Evolutionary conservation across 2,113 vertebrate species (phyloP).

Genomic region (Spea multiplicata): DNA sequence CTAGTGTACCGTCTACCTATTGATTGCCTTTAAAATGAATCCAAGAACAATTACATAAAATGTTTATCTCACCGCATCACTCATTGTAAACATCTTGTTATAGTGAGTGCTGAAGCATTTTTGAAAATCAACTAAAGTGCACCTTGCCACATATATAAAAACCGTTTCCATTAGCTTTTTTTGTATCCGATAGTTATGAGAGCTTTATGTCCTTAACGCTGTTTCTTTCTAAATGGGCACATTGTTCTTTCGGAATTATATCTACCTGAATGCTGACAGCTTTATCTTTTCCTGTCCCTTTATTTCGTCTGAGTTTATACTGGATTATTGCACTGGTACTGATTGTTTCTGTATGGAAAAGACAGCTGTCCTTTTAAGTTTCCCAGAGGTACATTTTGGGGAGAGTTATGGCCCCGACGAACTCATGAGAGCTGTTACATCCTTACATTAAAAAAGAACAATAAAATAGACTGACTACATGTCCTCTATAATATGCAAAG

Average conservation of each 20-base stretch:
- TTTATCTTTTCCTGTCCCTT: not conserved
- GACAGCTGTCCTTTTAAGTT: constrained; percentile 10
- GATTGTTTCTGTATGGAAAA: not conserved
- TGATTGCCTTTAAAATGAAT: constrained; percentile 18
- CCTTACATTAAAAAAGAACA: not conserved
- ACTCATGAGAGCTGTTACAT: not conserved
- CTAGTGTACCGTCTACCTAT: not conserved
- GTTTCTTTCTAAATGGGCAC: not conserved
- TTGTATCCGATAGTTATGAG: not conserved
- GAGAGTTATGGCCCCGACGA: not conserved
- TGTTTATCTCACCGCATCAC: constrained; percentile 26
- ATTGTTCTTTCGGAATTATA: not conserved
- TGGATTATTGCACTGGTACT: not conserved
- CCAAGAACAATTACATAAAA: constrained; percentile 8
- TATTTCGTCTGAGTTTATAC: not conserved
- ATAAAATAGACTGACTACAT: no score
- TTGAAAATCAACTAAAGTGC: constrained; percentile 10
- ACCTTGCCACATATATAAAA: not conserved
- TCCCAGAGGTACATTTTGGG: not conserved
- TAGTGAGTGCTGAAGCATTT: not conserved
- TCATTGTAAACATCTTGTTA: constrained; percentile 21
- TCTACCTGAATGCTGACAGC: not conserved
- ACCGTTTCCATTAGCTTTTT: not conserved
- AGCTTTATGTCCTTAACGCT: not conserved
- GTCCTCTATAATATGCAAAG: no score